phyloP scores from a whole-genome alignment of 2,113 vertebrate genomes.

The Benitochromis conjunctus region DNA sequence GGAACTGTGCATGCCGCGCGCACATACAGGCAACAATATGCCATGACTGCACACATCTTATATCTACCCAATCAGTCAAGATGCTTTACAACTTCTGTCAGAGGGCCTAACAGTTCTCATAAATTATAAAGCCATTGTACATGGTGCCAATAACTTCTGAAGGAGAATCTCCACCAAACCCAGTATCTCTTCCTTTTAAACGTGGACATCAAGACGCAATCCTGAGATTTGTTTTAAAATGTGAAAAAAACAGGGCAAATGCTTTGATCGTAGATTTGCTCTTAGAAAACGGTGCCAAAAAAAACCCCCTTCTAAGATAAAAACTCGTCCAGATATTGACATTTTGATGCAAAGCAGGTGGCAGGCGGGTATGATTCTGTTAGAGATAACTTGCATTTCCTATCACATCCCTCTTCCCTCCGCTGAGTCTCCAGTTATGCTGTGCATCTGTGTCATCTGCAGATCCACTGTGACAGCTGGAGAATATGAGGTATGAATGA shows the following conservation, averaged over 20 bases:
- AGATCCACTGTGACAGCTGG: conserved; percentile 30
- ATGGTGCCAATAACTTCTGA: conserved; percentile 72
- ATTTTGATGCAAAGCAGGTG: conserved; percentile 47
- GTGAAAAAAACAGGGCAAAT: not conserved
- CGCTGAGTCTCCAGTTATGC: conserved; percentile 3
- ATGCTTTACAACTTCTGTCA: conserved; percentile 74
- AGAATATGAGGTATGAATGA: conserved; percentile 40
- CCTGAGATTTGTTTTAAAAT: not conserved
- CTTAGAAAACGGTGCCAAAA: not conserved
- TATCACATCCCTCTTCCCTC: conserved; percentile 15
- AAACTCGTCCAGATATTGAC: conserved; percentile 18
- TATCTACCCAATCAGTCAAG: conserved; percentile 69
- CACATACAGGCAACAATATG: conserved; percentile 58
- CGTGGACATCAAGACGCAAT: not conserved
- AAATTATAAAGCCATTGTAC: conserved; percentile 68
- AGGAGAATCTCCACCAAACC: conserved; percentile 62
- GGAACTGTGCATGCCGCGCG: conserved; percentile 45
- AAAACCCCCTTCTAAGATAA: conserved; percentile 19
- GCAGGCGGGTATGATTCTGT: conserved; percentile 19
- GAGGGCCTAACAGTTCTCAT: conserved; percentile 63
- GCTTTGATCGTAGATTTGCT: conserved; percentile 21
- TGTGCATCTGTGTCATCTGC: conserved; percentile 42
- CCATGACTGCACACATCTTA: conserved; percentile 66
- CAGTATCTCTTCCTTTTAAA: conserved; percentile 4
- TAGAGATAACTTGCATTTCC: conserved; percentile 29